phyloP scores from a whole-genome alignment of 2,888 invertebrate genomes.

The Glyphotaelius pellucidus region DNA sequence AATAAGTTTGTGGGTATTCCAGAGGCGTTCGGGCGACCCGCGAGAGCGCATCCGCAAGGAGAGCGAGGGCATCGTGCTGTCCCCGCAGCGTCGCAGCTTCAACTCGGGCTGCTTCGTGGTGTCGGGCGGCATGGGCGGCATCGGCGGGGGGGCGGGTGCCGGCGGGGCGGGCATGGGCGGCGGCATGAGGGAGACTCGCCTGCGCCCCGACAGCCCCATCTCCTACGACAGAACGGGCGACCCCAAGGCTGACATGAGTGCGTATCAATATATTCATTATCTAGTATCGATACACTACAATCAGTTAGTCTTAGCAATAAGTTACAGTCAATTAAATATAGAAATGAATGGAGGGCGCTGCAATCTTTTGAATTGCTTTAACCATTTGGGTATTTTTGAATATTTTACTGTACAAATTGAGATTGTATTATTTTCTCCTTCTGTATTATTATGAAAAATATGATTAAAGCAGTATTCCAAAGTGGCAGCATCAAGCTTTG shows the following conservation, averaged over 20 bases:
- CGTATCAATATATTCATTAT: background rate
- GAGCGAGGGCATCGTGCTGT: slow-evolving; percentile 89
- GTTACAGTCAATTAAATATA: no score
- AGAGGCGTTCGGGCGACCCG: slow-evolving; percentile 81
- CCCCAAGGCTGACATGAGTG: slow-evolving; percentile 32
- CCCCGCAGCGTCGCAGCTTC: slow-evolving; percentile 91
- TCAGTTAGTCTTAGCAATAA: no score
- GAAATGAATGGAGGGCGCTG: no score
- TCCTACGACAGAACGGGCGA: slow-evolving; percentile 58
- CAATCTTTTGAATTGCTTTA: no score
- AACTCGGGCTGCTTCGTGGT: slow-evolving; percentile 91
- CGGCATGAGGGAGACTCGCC: slow-evolving; percentile 61
- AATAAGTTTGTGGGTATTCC: slow-evolving; percentile 60
- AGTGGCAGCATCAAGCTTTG: no score
- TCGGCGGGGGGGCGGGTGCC: slow-evolving; percentile 71
- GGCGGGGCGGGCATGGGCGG: slow-evolving; percentile 60
- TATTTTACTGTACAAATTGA: no score
- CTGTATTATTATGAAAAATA: no score
- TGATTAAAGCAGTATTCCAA: no score
- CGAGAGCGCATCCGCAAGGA: slow-evolving; percentile 89
- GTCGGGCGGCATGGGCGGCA: slow-evolving; percentile 73
- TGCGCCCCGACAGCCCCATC: slow-evolving; percentile 67
- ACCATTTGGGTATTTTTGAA: no score
- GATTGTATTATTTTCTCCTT: no score
- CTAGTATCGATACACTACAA: no score